Conservation (phyloP, 2,888 invertebrate genomes). For the Chironomus riparius region DNA sequence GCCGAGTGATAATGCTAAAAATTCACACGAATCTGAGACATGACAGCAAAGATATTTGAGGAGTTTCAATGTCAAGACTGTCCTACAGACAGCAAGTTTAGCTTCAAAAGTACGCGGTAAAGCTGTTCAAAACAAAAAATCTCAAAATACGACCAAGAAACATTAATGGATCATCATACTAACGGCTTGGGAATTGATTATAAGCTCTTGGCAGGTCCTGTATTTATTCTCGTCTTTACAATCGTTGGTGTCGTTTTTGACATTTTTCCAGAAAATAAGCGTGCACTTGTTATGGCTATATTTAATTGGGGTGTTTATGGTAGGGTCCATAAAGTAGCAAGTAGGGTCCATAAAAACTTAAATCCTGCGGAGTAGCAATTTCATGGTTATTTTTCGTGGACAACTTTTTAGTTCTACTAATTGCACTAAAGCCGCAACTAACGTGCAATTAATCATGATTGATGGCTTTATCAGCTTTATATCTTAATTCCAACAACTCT, state of each 20-base stretch:
- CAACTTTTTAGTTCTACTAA: too few species aligned
- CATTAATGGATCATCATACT: constrained; percentile 61
- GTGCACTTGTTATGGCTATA: constrained; percentile 82
- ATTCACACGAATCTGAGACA: constrained; percentile 41
- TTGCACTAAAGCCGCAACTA: too few species aligned
- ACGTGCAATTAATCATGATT: too few species aligned
- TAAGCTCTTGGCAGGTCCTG: constrained; percentile 85
- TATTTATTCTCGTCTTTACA: constrained; percentile 86
- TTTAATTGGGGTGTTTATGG: constrained; percentile 96
- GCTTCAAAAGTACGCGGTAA: constrained; percentile 53
- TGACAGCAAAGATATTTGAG: constrained; percentile 53
- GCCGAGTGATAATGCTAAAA: constrained; percentile 38
- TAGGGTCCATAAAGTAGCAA: constrained; percentile 52
- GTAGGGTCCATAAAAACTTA: too few species aligned
- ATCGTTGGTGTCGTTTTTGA: constrained; percentile 77
- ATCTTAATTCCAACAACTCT: too few species aligned
- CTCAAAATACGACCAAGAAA: constrained; percentile 34
- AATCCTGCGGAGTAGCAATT: constrained; percentile 79
- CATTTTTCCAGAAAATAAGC: constrained; percentile 67
- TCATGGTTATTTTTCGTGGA: too few species aligned
- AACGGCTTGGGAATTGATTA: constrained; percentile 87
- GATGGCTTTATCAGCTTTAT: too few species aligned
- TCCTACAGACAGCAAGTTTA: constrained; percentile 48
- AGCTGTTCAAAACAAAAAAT: constrained; percentile 45
- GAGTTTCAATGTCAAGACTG: constrained; percentile 51